Evolutionary conservation across 2,888 invertebrate species (phyloP).

Genomic region (Plebejus argus): DNA sequence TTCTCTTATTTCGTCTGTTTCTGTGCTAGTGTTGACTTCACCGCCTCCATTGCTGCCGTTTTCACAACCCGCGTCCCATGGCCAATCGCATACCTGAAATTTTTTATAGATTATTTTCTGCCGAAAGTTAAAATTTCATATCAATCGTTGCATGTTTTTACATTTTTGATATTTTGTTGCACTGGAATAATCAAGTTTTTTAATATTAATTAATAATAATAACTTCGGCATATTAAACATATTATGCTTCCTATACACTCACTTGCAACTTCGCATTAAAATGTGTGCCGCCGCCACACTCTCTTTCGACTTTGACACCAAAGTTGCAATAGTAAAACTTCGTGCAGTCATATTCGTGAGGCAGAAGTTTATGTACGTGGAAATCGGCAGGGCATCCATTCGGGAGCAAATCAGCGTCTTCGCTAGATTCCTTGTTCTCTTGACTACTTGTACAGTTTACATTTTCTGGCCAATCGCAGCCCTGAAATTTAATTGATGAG

Average conservation of each 20-base stretch:
- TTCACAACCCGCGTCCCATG: conserved; percentile 44
- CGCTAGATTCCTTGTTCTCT: conserved; percentile 9
- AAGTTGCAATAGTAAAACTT: conserved; percentile 58
- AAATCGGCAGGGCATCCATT: conserved; percentile 58
- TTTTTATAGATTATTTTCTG: not conserved
- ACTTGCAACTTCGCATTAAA: conserved; percentile 49
- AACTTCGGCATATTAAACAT: not conserved
- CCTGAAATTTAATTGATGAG: conserved; percentile 33
- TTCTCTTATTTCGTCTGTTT: not conserved
- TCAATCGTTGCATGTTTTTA: too few species aligned
- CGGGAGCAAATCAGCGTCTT: conserved; percentile 37
- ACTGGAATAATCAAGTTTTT: not conserved
- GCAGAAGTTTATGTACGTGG: conserved; percentile 51
- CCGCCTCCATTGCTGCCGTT: conserved; percentile 6
- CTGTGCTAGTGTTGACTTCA: not conserved
- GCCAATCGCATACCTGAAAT: conserved; percentile 47
- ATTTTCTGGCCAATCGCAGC: conserved; percentile 43
- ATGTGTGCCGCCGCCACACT: conserved; percentile 45
- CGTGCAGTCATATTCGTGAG: conserved; percentile 63
- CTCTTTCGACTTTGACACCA: conserved; percentile 47
- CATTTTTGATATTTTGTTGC: too few species aligned
- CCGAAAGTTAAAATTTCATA: too few species aligned
- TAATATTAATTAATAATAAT: too few species aligned
- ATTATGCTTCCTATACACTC: conserved; percentile 11
- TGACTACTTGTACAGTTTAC: conserved; percentile 37